Percentiles rank a stretch among this genome's conserved stretches.
phyloP scores from a whole-genome alignment of 2,113 vertebrate genomes.

The Festucalex cinctus region DNA sequence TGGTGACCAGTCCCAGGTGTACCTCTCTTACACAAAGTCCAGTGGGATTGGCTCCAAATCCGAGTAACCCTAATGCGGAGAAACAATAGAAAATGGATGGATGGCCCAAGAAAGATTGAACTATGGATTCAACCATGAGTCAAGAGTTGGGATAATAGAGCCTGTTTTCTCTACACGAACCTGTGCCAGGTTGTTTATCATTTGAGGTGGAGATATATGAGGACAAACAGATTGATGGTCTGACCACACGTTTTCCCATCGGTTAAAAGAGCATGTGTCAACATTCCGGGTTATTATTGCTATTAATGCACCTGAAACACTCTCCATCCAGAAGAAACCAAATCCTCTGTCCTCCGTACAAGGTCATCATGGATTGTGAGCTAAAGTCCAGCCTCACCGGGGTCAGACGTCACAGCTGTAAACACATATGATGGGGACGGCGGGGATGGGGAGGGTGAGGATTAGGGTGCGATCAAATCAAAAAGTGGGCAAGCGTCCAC shows the following conservation, averaged over 20 bases:
- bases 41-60: neutral
- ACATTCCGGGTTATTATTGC: neutral
- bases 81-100: neutral
- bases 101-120: neutral
- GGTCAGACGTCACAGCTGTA: slow-evolving; percentile 16
- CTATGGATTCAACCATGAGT: neutral
- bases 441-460: neutral
- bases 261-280: neutral
- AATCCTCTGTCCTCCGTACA: neutral
- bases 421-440: neutral
- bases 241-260: neutral
- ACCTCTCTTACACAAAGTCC: no score
- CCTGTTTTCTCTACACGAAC: no score
- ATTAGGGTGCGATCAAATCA: slow-evolving; percentile 4
- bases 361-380: slow-evolving; percentile 4
- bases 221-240: neutral
- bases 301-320: neutral
- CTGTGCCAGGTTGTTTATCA: no score
- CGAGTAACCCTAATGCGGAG: neutral
- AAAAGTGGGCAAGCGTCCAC: slow-evolving; percentile 10
- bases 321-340: neutral
- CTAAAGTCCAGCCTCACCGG: neutral
- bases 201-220: neutral
- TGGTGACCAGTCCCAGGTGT: neutral
- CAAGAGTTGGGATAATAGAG: neutral